A percentile compares a stretch with the other conserved stretches of the same genome.
These are phyloP conservation scores for Acanthosepion esculentum DNA, from an alignment of 2,888 invertebrate species.

Conservation along the genomic window DNA sequence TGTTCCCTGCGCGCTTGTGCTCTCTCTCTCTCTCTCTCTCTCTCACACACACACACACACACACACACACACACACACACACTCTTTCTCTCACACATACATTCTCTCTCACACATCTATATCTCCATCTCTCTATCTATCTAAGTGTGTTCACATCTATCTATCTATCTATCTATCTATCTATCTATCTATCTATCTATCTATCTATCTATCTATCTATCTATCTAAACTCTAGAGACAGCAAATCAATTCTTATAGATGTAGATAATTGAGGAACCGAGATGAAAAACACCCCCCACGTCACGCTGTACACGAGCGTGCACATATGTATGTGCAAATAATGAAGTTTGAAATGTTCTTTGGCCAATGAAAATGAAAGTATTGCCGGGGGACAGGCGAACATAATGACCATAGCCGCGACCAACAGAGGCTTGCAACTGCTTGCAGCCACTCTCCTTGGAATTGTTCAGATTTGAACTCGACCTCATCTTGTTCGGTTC, in stretches of 20 bases:
- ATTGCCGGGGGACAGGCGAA: not conserved
- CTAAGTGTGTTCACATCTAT: not conserved
- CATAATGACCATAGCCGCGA: not conserved
- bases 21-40: too few species aligned
- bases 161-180: not conserved
- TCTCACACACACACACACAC: too few species aligned
- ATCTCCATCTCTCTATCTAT: not conserved
- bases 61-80: too few species aligned
- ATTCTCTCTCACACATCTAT: too few species aligned
- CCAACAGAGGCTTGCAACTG: not conserved
- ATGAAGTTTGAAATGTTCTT: not conserved
- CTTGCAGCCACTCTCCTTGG: not conserved
- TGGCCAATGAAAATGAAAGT: slow-evolving; percentile 3
- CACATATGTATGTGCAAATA: not conserved
- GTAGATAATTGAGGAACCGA: too few species aligned
- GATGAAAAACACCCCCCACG: too few species aligned
- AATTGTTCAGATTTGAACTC: slow-evolving; percentile 22
- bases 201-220: not conserved
- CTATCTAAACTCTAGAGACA: not conserved
- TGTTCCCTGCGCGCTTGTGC: too few species aligned
- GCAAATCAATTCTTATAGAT: not conserved
- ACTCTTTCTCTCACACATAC: too few species aligned
- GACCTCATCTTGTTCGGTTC: not conserved
- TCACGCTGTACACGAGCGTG: not conserved
- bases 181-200: not conserved